Conservation (phyloP, 2,888 invertebrate species). For the Philhelius pedissequus region DNA sequence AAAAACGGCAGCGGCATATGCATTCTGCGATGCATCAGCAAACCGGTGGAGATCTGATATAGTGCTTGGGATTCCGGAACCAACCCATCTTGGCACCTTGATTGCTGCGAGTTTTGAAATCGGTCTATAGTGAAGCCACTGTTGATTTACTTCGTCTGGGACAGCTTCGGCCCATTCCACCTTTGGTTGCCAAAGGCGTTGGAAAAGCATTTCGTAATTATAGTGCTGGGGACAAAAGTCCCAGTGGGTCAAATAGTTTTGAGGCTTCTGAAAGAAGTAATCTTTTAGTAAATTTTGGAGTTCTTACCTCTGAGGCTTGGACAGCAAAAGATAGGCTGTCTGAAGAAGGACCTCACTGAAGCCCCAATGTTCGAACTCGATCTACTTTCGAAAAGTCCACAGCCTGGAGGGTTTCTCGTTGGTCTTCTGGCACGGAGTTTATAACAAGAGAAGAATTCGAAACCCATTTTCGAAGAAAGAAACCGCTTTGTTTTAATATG, state of each 20-base stretch:
- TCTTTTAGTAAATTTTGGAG: neutral
- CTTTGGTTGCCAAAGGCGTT: too few species aligned
- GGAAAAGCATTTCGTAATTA: conserved; percentile 8
- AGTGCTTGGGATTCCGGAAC: too few species aligned
- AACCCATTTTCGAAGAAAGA: neutral
- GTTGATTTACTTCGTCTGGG: too few species aligned
- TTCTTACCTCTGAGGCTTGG: neutral
- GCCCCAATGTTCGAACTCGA: neutral
- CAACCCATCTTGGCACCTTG: too few species aligned
- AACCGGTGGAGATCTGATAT: too few species aligned
- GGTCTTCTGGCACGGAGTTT: conserved; percentile 2
- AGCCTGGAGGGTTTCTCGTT: neutral
- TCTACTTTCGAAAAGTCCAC: conserved; percentile 4
- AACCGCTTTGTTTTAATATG: neutral
- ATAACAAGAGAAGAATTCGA: conserved; percentile 13
- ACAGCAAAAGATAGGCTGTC: conserved; percentile 2
- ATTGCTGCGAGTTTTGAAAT: too few species aligned
- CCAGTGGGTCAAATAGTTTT: neutral
- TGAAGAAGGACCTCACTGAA: neutral
- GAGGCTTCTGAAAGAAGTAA: conserved; percentile 12
- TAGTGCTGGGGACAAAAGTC: neutral
- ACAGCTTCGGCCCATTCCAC: too few species aligned
- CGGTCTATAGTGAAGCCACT: too few species aligned
- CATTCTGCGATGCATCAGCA: too few species aligned
- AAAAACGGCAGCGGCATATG: too few species aligned